A percentile compares a stretch with the other conserved stretches of the same genome.
Conservation (phyloP, 2,113 vertebrate genomes). For the Apodemus sylvaticus region DNA sequence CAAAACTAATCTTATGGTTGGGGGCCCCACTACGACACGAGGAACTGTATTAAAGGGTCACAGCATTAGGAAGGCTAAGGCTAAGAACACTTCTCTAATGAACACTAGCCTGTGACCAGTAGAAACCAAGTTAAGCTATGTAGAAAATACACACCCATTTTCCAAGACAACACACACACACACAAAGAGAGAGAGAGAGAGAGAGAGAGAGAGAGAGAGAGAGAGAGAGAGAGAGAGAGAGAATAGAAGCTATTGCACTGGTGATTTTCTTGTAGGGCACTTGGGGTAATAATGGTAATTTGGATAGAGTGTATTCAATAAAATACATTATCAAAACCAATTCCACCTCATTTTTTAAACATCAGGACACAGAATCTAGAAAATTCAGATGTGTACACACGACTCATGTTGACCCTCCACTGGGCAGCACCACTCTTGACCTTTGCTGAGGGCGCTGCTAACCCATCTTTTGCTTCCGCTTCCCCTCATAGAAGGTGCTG, state of each 20-base stretch:
- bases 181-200: neutral
- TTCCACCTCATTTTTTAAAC: neutral
- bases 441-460: neutral
- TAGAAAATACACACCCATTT: fast-evolving
- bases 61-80: neutral
- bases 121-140: fast-evolving
- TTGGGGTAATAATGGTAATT: neutral
- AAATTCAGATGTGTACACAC: fast-evolving
- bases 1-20: neutral
- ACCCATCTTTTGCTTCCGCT: fast-evolving
- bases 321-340: neutral
- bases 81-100: neutral
- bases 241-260: neutral
- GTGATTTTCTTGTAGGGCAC: neutral
- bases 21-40: neutral
- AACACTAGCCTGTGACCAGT: fast-evolving
- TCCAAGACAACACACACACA: neutral
- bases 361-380: neutral
- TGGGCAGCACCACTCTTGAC: fast-evolving
- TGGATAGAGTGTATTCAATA: neutral
- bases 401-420: neutral
- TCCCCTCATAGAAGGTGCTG: fast-evolving
- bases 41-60: neutral
- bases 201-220: too few relatives aligned
- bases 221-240: too few relatives aligned